Base-by-base conservation (phyloP, 2,888 invertebrate genomes). In the Acronicta aceris region DNA sequence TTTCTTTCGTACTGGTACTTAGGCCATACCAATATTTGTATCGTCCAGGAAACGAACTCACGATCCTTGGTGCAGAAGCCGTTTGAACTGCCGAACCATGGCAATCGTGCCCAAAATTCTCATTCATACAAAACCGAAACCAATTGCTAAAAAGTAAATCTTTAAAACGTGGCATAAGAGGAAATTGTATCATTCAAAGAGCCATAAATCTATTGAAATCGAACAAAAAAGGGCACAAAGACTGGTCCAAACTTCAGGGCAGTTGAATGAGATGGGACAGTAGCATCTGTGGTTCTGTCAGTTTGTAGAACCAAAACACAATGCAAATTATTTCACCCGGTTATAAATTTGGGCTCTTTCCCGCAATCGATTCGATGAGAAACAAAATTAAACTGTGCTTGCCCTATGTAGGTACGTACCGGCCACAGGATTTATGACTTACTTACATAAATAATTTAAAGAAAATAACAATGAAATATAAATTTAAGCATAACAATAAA, bases 311-410 rank as follows among this genome's bases (percentile, higher is more conserved):
- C 69, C 66, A 60, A 54, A 69, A 75, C 72, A 70, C 58, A 63
- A 70, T 78, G 55, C 76, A 74, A 81, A 81, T 79, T 77, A 76
- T 79, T 81, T 63, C 42, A 65, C 59, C 49, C 64, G 61, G 21
- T 56, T 49, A 69, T 75, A 75, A 71, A 73, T 72, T 59, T 68
- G 49, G 58, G n/a, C 33, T 58, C 54, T 76, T 68, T 17, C 38
- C 40, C 21, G 40, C 15, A 47, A 64, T 58, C 30, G 42, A 52
- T 65, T 52, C 76, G 66, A 21, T 21, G 61, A 68, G 59, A 67
- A 60, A 57, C 41, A 59, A 49, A 43, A 53, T 57, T 49, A 59
- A 67, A 66, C 56, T 59, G 59, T 75, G n/a, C n/a, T n/a, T n/a
- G n/a, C n/a, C n/a, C n/a, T n/a, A n/a, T n/a, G n/a, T n/a, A n/a